These are phyloP conservation scores for Emydura subglobosa DNA, from an alignment of 2,113 vertebrate genomes.

Conservation along the genomic window DNA sequence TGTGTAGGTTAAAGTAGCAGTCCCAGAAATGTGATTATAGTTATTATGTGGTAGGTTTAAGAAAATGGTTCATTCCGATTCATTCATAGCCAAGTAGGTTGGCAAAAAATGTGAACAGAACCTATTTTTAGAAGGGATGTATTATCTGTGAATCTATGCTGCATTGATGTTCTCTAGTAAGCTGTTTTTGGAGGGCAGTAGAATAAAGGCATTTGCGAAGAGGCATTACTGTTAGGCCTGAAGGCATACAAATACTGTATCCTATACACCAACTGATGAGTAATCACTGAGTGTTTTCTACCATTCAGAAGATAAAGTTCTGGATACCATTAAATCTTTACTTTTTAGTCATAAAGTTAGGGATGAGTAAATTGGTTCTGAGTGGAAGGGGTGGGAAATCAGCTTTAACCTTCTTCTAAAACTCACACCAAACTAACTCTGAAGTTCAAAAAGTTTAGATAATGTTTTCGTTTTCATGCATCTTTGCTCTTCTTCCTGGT, in stretches of 20 bases:
- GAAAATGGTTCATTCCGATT: not conserved
- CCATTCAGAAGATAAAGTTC: not conserved
- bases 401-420: not conserved
- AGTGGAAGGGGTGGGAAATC: not conserved
- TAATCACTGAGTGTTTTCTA: not conserved
- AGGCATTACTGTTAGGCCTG: not conserved
- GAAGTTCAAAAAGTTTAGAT: not conserved
- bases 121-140: not conserved
- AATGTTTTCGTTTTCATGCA: not conserved
- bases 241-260: not conserved
- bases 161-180: not conserved
- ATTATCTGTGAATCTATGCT: not conserved
- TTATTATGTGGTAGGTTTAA: slow-evolving; percentile 32
- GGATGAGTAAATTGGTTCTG: not conserved
- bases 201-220: not conserved
- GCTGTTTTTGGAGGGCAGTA: not conserved
- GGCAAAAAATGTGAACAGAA: not conserved
- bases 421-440: not conserved
- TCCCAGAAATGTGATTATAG: slow-evolving; percentile 44
- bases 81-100: not conserved
- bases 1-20: not conserved
- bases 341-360: not conserved
- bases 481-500: not conserved
- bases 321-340: not conserved
- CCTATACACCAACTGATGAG: not conserved